Evolutionary conservation across 2,113 vertebrate species (phyloP).

Genomic region (Phalacrocorax carbo): DNA sequence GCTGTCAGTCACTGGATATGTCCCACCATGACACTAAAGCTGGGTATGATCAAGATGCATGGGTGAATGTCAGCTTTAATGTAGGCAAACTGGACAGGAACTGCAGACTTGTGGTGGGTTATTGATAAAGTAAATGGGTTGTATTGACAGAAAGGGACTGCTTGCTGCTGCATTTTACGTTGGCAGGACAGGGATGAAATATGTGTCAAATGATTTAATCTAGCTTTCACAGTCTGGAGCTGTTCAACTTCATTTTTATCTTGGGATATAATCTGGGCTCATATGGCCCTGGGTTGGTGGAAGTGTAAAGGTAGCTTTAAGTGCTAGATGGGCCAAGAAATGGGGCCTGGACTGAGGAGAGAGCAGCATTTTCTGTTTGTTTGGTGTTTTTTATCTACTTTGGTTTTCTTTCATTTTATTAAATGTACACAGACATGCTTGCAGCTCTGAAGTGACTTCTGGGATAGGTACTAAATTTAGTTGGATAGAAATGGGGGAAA

Average conservation of each 20-base stretch:
- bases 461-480: not conserved
- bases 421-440: not conserved
- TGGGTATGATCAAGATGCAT: not conserved
- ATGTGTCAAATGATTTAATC: not conserved
- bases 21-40: not conserved
- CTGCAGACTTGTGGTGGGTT: not conserved
- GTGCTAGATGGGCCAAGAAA: not conserved
- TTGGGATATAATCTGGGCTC: not conserved
- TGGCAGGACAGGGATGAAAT: not conserved
- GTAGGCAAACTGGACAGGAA: not conserved
- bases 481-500: not conserved
- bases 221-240: not conserved
- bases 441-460: not conserved
- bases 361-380: not conserved
- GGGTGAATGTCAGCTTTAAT: not conserved
- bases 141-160: not conserved
- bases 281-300: not conserved
- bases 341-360: not conserved
- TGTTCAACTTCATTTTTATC: not conserved
- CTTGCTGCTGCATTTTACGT: not conserved
- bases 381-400: not conserved
- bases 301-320: not conserved
- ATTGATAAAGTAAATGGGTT: not conserved
- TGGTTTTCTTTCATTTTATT: not conserved
- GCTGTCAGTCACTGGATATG: not conserved